phyloP scores from a whole-genome alignment of 2,888 invertebrate species.

The Tenthredo amoena region DNA sequence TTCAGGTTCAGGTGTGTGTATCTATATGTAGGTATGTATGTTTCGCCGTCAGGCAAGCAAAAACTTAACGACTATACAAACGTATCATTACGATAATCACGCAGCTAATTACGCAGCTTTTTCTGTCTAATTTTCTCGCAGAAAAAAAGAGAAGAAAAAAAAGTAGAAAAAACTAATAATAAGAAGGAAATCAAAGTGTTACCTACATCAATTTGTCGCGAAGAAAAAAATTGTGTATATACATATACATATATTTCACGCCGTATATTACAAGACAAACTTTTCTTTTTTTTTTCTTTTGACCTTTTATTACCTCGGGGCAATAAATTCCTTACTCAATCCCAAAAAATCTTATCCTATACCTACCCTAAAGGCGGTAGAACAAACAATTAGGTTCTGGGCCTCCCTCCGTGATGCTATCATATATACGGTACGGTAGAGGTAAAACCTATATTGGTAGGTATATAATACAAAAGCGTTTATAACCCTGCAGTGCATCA shows the following conservation, averaged over 20 bases:
- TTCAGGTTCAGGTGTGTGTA: neutral
- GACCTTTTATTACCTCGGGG: conserved; percentile 15
- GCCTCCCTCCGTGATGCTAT: neutral
- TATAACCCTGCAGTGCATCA: neutral
- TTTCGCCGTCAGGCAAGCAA: neutral
- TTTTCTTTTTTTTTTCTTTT: neutral
- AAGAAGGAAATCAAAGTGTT: neutral
- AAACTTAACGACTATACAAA: conserved; percentile 19
- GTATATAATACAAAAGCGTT: conserved; percentile 21
- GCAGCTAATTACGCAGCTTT: conserved; percentile 32
- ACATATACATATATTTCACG: neutral
- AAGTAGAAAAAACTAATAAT: neutral
- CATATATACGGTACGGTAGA: neutral
- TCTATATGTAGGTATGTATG: neutral
- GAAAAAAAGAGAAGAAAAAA: neutral
- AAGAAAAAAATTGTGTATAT: neutral
- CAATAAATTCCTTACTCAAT: conserved; percentile 4
- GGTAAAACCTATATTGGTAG: neutral
- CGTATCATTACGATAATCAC: conserved; percentile 18
- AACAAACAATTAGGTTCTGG: conserved; percentile 5
- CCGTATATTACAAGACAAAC: neutral
- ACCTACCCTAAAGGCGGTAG: neutral
- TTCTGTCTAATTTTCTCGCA: neutral
- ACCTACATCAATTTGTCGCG: neutral
- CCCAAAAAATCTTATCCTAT: neutral